Conservation (phyloP, 2,888 invertebrate genomes). For the Caenorhabditis afra region DNA sequence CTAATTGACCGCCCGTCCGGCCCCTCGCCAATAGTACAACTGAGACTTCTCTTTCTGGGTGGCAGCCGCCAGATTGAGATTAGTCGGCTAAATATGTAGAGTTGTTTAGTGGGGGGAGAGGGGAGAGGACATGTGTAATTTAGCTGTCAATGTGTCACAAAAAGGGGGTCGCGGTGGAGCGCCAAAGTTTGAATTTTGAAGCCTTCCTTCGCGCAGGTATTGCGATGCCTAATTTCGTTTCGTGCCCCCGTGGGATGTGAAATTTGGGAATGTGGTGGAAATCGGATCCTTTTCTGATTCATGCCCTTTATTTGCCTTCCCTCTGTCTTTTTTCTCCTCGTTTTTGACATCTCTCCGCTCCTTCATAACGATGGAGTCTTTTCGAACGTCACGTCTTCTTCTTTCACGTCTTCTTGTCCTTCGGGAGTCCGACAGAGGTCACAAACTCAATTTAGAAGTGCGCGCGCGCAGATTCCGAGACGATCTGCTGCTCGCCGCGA, state of each 20-base stretch:
- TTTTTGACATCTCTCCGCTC: slow-evolving; percentile 1
- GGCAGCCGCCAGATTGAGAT: too few relatives aligned
- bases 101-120: too few relatives aligned
- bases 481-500: too few relatives aligned
- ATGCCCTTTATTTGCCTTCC: slow-evolving; percentile 53
- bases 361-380: too few relatives aligned
- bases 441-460: slow-evolving; percentile 38
- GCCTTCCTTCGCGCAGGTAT: slow-evolving; percentile 12
- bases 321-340: slow-evolving; percentile 10
- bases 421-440: slow-evolving; percentile 18
- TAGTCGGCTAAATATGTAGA: too few relatives aligned
- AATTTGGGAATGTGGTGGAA: too few relatives aligned
- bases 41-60: slow-evolving; percentile 25
- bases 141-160: slow-evolving; percentile 32
- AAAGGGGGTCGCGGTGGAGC: background rate
- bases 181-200: too few relatives aligned
- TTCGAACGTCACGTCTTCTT: slow-evolving; percentile 6
- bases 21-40: slow-evolving; percentile 44
- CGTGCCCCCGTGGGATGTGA: too few relatives aligned
- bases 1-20: too few relatives aligned
- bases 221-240: slow-evolving; percentile 19
- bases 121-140: slow-evolving; percentile 21
- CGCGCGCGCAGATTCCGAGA: background rate
- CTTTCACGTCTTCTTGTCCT: too few relatives aligned
- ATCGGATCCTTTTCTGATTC: slow-evolving; percentile 50